A percentile compares a stretch with the other conserved stretches of the same genome.
These are phyloP conservation scores for Gobio occitaniae DNA, from an alignment of 2,797 vertebrate species.

Conservation along the genomic window DNA sequence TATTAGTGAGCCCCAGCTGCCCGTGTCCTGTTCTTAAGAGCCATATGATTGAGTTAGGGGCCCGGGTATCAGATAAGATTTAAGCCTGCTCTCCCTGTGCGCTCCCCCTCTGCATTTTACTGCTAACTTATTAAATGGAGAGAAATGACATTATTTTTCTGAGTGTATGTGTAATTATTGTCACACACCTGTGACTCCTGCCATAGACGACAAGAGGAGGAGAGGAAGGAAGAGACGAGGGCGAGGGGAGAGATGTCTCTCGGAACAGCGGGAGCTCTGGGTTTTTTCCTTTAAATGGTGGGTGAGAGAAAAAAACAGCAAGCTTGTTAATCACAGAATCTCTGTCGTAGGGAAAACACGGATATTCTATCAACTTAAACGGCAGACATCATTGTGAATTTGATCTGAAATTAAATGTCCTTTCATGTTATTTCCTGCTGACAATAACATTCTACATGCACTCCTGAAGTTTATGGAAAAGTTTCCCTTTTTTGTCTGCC, in stretches of 20 bases:
- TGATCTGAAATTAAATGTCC: conserved; percentile 43
- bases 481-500: conserved; percentile 53
- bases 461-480: conserved; percentile 46
- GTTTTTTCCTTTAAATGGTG: conserved; percentile 63
- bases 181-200: conserved; percentile 96
- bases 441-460: conserved; percentile 50
- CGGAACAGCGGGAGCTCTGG: conserved; percentile 79
- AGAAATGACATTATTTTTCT: conserved; percentile 90
- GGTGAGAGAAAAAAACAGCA: conserved; percentile 57
- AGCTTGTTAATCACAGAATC: conserved; percentile 80
- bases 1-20: conserved; percentile 99
- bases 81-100: conserved; percentile 75
- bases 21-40: conserved; percentile 97
- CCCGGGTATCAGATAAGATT: conserved; percentile 95
- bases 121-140: conserved; percentile 98
- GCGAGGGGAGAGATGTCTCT: conserved; percentile 71
- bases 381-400: conserved; percentile 61
- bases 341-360: conserved; percentile 80
- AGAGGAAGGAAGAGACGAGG: conserved; percentile 59
- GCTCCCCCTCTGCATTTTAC: conserved; percentile 89
- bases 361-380: conserved; percentile 81
- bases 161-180: conserved; percentile 97
- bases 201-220: conserved; percentile 78
- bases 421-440: conserved; percentile 52
- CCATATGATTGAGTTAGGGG: conserved; percentile 99